phyloP scores from a whole-genome alignment of 2,797 vertebrate genomes.

The Alauda arvensis region DNA sequence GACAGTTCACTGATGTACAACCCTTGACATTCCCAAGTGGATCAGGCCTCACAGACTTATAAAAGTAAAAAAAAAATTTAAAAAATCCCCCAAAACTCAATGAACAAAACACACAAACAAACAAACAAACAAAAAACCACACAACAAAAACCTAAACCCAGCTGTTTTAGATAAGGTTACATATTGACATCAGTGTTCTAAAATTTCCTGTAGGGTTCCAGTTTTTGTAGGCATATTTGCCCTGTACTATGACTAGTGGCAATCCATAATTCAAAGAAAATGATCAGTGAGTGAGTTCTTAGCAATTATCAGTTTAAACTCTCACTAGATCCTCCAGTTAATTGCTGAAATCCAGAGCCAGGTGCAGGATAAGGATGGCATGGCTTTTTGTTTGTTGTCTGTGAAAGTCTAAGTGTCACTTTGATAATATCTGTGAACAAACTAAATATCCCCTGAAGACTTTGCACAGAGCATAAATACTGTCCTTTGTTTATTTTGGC shows the following conservation, averaged over 20 bases:
- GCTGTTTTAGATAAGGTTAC: background rate
- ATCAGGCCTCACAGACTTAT: background rate
- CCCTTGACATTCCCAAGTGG: background rate
- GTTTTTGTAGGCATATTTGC: background rate
- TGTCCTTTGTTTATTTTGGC: constrained; percentile 70
- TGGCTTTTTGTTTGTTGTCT: constrained; percentile 26
- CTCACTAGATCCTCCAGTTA: background rate
- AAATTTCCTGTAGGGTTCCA: background rate
- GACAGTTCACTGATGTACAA: background rate
- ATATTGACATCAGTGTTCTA: background rate
- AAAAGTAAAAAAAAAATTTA: background rate
- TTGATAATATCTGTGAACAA: constrained; percentile 46
- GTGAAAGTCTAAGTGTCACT: constrained; percentile 60
- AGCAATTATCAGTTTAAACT: background rate
- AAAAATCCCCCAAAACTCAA: background rate
- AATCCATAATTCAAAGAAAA: background rate
- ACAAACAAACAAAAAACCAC: background rate
- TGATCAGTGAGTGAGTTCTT: background rate
- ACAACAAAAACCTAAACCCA: background rate
- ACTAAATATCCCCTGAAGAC: constrained; percentile 5
- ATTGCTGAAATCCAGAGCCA: background rate
- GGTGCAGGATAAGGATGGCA: background rate
- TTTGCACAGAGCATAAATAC: constrained; percentile 54
- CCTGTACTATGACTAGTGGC: background rate
- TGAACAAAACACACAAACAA: no score